Base-by-base conservation (phyloP, 2,113 vertebrate genomes). In the Lagopus leucura region DNA sequence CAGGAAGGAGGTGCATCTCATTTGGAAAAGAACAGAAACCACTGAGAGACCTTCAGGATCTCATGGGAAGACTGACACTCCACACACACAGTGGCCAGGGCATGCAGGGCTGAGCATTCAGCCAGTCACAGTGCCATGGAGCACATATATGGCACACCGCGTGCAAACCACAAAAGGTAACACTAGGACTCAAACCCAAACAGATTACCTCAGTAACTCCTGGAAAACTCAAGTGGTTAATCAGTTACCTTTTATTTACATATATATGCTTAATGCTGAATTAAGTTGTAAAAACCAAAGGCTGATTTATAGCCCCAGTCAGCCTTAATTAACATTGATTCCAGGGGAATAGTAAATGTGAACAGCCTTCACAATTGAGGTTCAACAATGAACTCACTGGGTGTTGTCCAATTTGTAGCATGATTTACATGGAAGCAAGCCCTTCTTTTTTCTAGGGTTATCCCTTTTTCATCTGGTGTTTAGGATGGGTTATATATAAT, bases 401-500 rank as follows among this genome's bases (percentile, higher is more conserved):
- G 98, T 98, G 98, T 98, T 98, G 98, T 98, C 98, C 98, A 98
- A 98, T 99, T 99, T 98, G 98, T 97, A 97, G 96, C 80, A 97
- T 99, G 99, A 99, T 99, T 99, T 99, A 99, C 98, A 98, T 98
- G 98, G 98, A 98, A 98, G 98, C 95, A 83, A 97, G 97, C 97
- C 98, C 98, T 98, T 97, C 98, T 97, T 98, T 97, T 97, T 97
- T 96, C 79, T 89, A 97, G 97, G 98, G 98, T 98, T 98, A 97
- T 98, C 96, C 97, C 96, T 98, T 98, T 98, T 98, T 98, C 98
- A 98, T 98, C 98, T 97, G 96, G 97, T 98, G 96, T 98, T 98
- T 98, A 97, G 98, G 98, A 98, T 96, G 96, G 98, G 98, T 98
- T 98, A 98, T 98, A 98, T 98, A 98, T 97, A 98, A 98, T 98